Evolutionary conservation across 2,113 vertebrate genomes (phyloP), one percentile per base, ranked within the genome.

Genomic region (Thamnophis sirtalis): DNA sequence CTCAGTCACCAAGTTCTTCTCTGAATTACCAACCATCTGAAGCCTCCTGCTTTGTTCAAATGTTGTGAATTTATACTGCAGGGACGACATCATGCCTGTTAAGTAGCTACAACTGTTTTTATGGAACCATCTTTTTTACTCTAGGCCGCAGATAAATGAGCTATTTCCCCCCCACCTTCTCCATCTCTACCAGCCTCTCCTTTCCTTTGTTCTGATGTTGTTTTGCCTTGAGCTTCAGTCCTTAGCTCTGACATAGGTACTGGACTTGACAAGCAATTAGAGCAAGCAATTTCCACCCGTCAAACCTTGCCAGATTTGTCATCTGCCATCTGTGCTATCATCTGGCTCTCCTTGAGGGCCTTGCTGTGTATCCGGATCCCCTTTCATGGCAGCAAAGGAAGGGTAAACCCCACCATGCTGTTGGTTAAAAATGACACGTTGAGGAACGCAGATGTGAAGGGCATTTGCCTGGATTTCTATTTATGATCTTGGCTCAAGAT

Each of bases 261-360:
- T 94, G 97, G 98, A 98, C 97, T 97, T 98, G 98, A 98, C 98
- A 98, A 97, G 98, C 98, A 99, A 99, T 99, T 99, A 99, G 98
- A 98, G 96, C 96, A 97, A 97, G 97, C 97, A 97, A 98, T 98
- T 98, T 98, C 97, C 97, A 98, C 97, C 97, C 97, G 97, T 98
- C 98, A 98, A 95, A 97, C 96, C 96, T 97, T 97, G 97, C 97
- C 97, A 98, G 98, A 97, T 98, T 96, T 98, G 97, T 98, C 98
- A 98, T 97, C 94, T 96, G 95, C 98, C 98, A 99, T 99, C 98
- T 99, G 98, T 96, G 97, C 97, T 92, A 96, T 98, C 98, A 98
- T 98, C 98, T 98, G 98, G 96, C 96, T 95, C 96, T 97, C 96
- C 97, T 96, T 95, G 96, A 97, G 95, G 95, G 97, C 97, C 97